These are phyloP conservation scores for Odiellus spinosus DNA, from an alignment of 2,888 invertebrate genomes.

Conservation along the genomic window DNA sequence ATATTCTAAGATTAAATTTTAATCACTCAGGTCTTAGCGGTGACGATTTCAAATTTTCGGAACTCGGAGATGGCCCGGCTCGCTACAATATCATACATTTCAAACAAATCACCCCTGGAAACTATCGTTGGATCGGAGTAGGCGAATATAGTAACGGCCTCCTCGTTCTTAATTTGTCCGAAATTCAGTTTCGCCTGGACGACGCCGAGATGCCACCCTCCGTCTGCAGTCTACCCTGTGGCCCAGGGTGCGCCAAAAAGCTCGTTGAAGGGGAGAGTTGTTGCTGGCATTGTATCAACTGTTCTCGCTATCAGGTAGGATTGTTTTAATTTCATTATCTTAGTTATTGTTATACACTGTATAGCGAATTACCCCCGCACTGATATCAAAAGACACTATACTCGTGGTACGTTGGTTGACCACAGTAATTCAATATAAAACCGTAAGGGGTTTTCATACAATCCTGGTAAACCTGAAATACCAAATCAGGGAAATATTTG, in stretches of 20 bases:
- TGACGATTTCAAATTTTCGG: conserved; percentile 75
- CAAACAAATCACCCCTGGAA: conserved; percentile 55
- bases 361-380: no score
- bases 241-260: conserved; percentile 73
- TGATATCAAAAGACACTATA: no score
- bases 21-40: conserved; percentile 74
- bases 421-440: no score
- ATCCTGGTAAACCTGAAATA: no score
- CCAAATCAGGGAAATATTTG: no score
- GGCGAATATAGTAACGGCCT: conserved; percentile 72
- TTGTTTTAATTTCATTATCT: no score
- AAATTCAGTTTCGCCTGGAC: conserved; percentile 16
- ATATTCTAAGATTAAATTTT: no score
- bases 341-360: no score
- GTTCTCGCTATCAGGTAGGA: conserved; percentile 62
- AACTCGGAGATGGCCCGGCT: conserved; percentile 81
- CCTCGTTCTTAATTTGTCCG: conserved; percentile 45
- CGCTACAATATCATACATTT: conserved; percentile 92
- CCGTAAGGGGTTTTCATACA: no score
- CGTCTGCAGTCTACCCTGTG: conserved; percentile 77
- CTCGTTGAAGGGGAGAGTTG: conserved; percentile 84
- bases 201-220: conserved; percentile 50
- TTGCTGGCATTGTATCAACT: conserved; percentile 87
- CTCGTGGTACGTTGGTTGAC: no score
- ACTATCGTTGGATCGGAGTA: conserved; percentile 65